These are phyloP conservation scores for Zaprionus gabonicus DNA, from an alignment of 1,140 invertebrate species.

Conservation along the genomic window DNA sequence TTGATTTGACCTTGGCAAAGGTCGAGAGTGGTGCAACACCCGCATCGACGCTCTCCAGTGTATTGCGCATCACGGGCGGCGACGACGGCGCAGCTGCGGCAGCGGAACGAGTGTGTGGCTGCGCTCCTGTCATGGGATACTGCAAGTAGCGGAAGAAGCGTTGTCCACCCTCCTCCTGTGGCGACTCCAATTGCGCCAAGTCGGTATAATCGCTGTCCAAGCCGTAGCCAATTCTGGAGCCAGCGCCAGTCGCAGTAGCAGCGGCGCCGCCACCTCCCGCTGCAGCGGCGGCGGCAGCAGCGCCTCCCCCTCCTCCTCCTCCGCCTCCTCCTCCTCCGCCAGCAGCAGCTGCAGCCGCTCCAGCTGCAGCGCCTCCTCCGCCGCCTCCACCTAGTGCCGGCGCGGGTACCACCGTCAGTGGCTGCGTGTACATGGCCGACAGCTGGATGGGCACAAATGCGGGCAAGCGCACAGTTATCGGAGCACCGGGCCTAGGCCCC, in stretches of 20 bases:
- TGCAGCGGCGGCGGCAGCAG: background rate
- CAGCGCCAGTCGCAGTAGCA: background rate
- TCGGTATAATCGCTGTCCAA: constrained; percentile 7
- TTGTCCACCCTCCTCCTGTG: constrained; percentile 14
- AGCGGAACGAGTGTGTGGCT: background rate
- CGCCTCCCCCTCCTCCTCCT: background rate
- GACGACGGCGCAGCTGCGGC: constrained; percentile 16
- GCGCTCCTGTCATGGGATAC: constrained; percentile 18
- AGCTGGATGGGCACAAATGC: constrained; percentile 76
- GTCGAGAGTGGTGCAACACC: constrained; percentile 52
- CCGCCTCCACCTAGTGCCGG: background rate
- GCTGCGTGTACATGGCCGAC: constrained; percentile 74
- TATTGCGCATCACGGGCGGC: constrained; percentile 55
- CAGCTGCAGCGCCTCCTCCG: constrained; percentile 3
- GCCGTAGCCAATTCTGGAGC: background rate
- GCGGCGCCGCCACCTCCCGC: background rate
- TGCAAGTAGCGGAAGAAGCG: constrained; percentile 56
- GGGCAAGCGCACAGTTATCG: constrained; percentile 65
- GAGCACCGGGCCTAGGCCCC: constrained; percentile 30
- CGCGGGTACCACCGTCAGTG: constrained; percentile 16
- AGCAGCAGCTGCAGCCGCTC: background rate
- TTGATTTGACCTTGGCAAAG: constrained; percentile 37
- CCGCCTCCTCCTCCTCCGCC: background rate
- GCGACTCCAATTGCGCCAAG: constrained; percentile 9
- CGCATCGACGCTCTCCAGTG: constrained; percentile 64